A percentile compares a stretch with the other conserved stretches of the same genome.
phyloP scores from a whole-genome alignment of 2,888 invertebrate genomes.

The Tetragonisca angustula region DNA sequence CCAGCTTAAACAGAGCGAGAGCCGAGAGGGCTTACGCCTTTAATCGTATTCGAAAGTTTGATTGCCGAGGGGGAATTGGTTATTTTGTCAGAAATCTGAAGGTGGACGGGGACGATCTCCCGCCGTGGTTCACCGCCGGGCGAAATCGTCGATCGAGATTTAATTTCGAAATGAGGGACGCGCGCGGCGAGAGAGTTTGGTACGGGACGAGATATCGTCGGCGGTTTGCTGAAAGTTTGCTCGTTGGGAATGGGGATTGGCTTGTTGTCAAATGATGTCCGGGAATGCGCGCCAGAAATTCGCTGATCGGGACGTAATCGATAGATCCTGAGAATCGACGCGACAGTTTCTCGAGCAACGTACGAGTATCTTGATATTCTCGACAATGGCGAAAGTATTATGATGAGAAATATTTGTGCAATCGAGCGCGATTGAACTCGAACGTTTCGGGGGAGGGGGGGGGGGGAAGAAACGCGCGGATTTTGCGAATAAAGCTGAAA shows the following conservation, averaged over 20 bases:
- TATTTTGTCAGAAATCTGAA: slow-evolving; percentile 1
- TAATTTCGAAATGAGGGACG: neutral
- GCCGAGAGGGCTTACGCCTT: neutral
- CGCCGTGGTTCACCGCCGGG: neutral
- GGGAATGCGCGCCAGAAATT: neutral
- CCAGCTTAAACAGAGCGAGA: slow-evolving; percentile 13
- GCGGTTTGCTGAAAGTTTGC: neutral
- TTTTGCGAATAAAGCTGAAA: too few species aligned
- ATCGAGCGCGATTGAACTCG: too few species aligned
- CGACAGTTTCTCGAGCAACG: neutral
- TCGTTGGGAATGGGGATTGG: slow-evolving; percentile 18
- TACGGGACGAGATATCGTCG: neutral
- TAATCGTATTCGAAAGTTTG: slow-evolving; percentile 17
- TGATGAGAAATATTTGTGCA: too few species aligned
- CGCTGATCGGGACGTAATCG: neutral
- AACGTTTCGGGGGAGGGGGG: too few species aligned
- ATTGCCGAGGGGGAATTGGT: neutral
- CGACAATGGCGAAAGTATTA: too few species aligned
- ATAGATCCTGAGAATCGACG: neutral
- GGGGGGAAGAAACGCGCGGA: too few species aligned
- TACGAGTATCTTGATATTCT: too few species aligned
- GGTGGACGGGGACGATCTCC: neutral
- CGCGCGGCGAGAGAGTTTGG: neutral
- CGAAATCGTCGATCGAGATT: neutral
- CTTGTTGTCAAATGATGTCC: slow-evolving; percentile 19